phyloP scores from a whole-genome alignment of 2,113 vertebrate species.

The Oxyruncus cristatus region DNA sequence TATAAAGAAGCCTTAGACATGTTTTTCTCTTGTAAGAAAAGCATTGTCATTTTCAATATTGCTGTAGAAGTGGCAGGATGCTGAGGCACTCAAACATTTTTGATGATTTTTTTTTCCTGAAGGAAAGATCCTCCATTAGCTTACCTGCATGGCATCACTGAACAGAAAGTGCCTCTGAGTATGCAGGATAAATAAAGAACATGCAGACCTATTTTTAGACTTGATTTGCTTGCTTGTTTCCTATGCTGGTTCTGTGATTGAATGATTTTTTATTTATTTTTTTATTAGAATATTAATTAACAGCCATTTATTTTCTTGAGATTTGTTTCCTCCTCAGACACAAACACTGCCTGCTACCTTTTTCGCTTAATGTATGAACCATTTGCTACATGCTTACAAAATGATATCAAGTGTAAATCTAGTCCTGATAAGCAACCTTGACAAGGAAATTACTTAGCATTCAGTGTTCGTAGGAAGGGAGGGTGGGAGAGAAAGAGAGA shows the following conservation, averaged over 20 bases:
- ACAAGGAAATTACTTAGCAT: slow-evolving; percentile 58
- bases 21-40: not conserved
- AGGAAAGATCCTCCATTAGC: not conserved
- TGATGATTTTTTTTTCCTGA: not conserved
- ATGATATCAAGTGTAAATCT: slow-evolving; percentile 62
- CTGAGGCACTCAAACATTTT: not conserved
- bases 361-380: slow-evolving; percentile 47
- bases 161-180: not conserved
- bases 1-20: not conserved
- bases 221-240: not conserved
- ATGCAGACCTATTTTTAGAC: not conserved
- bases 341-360: slow-evolving; percentile 7
- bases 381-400: slow-evolving; percentile 51
- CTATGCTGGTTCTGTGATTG: not conserved
- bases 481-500: slow-evolving; percentile 15
- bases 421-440: slow-evolving; percentile 56
- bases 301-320: not conserved
- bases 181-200: not conserved
- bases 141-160: not conserved
- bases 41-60: not conserved
- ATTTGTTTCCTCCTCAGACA: not conserved
- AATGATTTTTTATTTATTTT: slow-evolving; percentile 26
- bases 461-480: slow-evolving; percentile 20
- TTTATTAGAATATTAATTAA: slow-evolving; percentile 39
- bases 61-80: not conserved